phyloP scores from a whole-genome alignment of 2,797 vertebrate species.

The Microctenopoma lineatum region DNA sequence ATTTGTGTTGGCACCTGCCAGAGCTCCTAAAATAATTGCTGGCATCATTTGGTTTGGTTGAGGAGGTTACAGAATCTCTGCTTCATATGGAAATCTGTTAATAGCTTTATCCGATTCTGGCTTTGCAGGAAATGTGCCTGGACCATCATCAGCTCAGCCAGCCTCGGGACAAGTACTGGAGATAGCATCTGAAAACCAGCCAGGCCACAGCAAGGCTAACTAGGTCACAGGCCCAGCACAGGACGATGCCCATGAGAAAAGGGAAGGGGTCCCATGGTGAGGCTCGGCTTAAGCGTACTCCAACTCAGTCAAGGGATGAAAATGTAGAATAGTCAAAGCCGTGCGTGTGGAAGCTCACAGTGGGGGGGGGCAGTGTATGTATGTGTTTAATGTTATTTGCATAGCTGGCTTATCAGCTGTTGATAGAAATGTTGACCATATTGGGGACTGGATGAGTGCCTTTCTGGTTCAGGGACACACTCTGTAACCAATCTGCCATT shows the following conservation, averaged over 20 bases:
- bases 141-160: constrained; percentile 48
- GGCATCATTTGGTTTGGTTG: constrained; percentile 28
- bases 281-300: constrained; percentile 23
- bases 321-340: constrained; percentile 14
- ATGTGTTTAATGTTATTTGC: constrained; percentile 38
- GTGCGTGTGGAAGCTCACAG: neutral
- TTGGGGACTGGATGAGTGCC: constrained; percentile 43
- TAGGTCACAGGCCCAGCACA: constrained; percentile 51
- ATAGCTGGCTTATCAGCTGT: constrained; percentile 55
- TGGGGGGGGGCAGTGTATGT: neutral
- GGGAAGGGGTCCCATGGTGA: constrained; percentile 17
- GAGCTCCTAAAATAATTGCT: constrained; percentile 9
- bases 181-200: constrained; percentile 51
- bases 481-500: constrained; percentile 71
- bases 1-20: constrained; percentile 1
- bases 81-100: constrained; percentile 36
- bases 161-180: constrained; percentile 40
- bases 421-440: constrained; percentile 48
- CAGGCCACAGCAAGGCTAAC: constrained; percentile 56
- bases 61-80: constrained; percentile 39
- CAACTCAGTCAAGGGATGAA: constrained; percentile 22
- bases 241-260: constrained; percentile 33
- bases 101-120: constrained; percentile 69
- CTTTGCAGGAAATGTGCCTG: constrained; percentile 53
- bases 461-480: constrained; percentile 58